Evolutionary conservation across 2,113 vertebrate species (phyloP).

Genomic region (Isurus oxyrinchus): DNA sequence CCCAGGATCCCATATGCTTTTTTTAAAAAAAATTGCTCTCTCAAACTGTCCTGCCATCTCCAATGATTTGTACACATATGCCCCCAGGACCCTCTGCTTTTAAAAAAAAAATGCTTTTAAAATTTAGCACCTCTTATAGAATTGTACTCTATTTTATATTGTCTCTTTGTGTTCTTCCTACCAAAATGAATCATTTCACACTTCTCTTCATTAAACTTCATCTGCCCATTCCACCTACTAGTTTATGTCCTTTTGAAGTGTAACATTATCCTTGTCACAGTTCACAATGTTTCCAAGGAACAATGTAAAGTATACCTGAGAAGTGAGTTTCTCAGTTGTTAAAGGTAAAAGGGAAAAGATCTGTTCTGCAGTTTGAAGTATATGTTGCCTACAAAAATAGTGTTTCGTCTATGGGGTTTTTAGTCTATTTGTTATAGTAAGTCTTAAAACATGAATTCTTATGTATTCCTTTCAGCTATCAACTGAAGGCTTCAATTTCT

Average conservation of each 20-base stretch:
- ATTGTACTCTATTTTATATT: not conserved
- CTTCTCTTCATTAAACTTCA: not conserved
- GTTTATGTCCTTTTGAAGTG: not conserved
- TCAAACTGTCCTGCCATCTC: not conserved
- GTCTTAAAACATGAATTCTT: no score
- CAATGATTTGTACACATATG: not conserved
- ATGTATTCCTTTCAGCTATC: no score
- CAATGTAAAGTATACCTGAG: not conserved
- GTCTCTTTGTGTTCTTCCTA: not conserved
- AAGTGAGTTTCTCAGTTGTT: not conserved
- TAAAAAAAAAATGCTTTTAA: no score
- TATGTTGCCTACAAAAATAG: no score
- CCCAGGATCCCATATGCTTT: no score
- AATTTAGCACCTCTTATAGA: not conserved
- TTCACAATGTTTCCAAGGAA: not conserved
- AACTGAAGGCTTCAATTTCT: no score
- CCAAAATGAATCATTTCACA: not conserved
- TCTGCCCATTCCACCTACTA: not conserved
- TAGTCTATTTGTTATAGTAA: no score
- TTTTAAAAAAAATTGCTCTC: not conserved
- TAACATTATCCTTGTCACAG: not conserved
- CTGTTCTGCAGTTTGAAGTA: not conserved
- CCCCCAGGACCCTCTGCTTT: not conserved
- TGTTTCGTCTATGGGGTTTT: no score
- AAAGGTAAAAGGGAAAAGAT: no score